Conservation (phyloP, 1,140 invertebrate genomes). For the Nebria ingens region DNA sequence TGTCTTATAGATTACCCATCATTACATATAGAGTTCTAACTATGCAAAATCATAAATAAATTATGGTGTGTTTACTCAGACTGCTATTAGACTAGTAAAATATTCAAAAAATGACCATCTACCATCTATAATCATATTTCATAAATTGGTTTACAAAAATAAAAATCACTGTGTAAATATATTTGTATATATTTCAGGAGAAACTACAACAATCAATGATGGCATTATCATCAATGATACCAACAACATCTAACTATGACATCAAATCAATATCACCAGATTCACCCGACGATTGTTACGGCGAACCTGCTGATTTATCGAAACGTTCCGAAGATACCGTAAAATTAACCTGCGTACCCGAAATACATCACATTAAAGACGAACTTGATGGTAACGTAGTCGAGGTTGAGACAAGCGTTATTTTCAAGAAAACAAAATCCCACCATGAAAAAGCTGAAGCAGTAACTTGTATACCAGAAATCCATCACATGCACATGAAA, state of each 20-base stretch:
- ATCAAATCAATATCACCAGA: neutral
- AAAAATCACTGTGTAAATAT: too few species aligned
- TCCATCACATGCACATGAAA: neutral
- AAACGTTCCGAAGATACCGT: constrained; percentile 25
- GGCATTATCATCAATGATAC: neutral
- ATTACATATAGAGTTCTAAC: too few species aligned
- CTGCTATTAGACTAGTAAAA: too few species aligned
- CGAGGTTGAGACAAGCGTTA: too few species aligned
- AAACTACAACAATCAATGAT: neutral
- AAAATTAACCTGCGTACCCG: constrained; percentile 6
- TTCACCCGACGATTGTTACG: constrained; percentile 3
- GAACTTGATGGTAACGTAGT: neutral
- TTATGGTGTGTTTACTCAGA: too few species aligned
- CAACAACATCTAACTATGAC: neutral
- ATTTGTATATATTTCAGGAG: constrained; percentile 6
- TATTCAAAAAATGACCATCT: too few species aligned
- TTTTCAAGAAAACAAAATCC: too few species aligned
- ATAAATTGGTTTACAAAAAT: too few species aligned
- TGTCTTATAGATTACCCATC: too few species aligned
- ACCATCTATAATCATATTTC: too few species aligned
- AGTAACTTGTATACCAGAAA: constrained; percentile 11
- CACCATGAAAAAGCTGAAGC: too few species aligned
- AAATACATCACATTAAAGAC: neutral
- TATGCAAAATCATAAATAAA: too few species aligned
- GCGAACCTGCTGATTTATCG: constrained; percentile 31